These are phyloP conservation scores for Laupala kohalensis DNA, from an alignment of 1,140 invertebrate genomes.

Conservation along the genomic window DNA sequence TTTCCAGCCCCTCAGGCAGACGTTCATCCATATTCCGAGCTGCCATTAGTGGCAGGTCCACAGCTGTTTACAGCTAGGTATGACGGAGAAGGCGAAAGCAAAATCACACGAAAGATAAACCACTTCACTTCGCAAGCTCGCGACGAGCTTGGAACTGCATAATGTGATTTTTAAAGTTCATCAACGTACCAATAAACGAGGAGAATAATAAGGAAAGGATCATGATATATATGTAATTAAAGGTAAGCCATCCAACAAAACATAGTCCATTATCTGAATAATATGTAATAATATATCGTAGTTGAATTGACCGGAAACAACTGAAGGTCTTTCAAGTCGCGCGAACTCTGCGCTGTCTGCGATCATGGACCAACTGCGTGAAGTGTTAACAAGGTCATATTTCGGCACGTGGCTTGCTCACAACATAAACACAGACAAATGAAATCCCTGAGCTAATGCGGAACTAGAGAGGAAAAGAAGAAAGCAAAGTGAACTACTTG, in stretches of 20 bases:
- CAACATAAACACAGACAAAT: not conserved
- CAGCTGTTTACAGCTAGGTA: slow-evolving; percentile 12
- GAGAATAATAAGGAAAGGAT: too few species aligned
- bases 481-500: too few species aligned
- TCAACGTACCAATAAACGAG: too few species aligned
- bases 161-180: too few species aligned
- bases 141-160: too few species aligned
- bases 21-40: slow-evolving; percentile 9
- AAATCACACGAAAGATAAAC: not conserved
- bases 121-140: not conserved
- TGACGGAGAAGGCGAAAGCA: slow-evolving; percentile 1
- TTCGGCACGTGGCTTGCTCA: not conserved
- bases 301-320: slow-evolving; percentile 8
- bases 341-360: slow-evolving; percentile 8
- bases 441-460: too few species aligned
- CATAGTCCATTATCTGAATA: too few species aligned
- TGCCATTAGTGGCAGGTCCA: slow-evolving; percentile 12
- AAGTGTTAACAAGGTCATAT: slow-evolving; percentile 7
- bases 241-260: too few species aligned
- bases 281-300: too few species aligned
- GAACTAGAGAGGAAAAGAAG: too few species aligned
- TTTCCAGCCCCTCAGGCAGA: not conserved
- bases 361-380: slow-evolving; percentile 7
- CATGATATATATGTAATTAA: too few species aligned
- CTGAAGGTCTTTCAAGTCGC: slow-evolving; percentile 7